A percentile compares a stretch with the other conserved stretches of the same genome.
phyloP scores from a whole-genome alignment of 1,140 invertebrate species.

The Dendrolimus kikuchii region DNA sequence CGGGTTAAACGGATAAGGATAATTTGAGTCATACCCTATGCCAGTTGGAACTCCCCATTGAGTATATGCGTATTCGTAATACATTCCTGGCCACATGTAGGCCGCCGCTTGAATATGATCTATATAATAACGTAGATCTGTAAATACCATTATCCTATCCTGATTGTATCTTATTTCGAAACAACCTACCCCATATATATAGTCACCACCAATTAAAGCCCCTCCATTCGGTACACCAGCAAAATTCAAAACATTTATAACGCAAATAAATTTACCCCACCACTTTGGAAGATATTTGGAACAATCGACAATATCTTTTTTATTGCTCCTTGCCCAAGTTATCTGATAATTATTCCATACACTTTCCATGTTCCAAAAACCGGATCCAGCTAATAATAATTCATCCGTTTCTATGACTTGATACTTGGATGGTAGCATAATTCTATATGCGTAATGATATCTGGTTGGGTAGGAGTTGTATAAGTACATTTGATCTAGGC shows the following conservation, averaged over 20 bases:
- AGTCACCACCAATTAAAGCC: slow-evolving; percentile 11
- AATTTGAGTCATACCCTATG: slow-evolving; percentile 10
- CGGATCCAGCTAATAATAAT: slow-evolving; percentile 25
- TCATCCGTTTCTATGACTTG: slow-evolving; percentile 6
- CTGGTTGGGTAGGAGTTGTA: slow-evolving; percentile 6
- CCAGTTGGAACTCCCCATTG: slow-evolving; percentile 22
- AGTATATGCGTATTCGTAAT: slow-evolving; percentile 49
- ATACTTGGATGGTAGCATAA: slow-evolving; percentile 7
- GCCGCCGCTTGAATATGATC: slow-evolving; percentile 23
- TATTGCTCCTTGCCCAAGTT: slow-evolving; percentile 7
- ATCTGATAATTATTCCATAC: slow-evolving; percentile 44
- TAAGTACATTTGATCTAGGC: slow-evolving; percentile 40
- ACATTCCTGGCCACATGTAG: slow-evolving; percentile 25
- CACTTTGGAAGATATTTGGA: slow-evolving; percentile 42
- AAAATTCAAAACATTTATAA: slow-evolving; percentile 20
- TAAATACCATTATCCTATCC: slow-evolving; percentile 40
- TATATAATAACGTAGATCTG: slow-evolving; percentile 42
- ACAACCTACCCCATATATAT: slow-evolving; percentile 29
- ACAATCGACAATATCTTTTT: slow-evolving; percentile 29
- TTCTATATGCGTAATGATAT: slow-evolving; percentile 23
- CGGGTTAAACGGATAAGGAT: slow-evolving; percentile 24
- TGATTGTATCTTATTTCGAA: slow-evolving; percentile 50
- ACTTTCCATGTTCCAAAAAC: slow-evolving; percentile 29
- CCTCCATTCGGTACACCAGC: slow-evolving; percentile 31
- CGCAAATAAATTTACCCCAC: slow-evolving; percentile 54